Evolutionary conservation across 2,888 invertebrate species (phyloP), one percentile per base, ranked within the genome.

Genomic region (Chrysolina oricalcia): DNA sequence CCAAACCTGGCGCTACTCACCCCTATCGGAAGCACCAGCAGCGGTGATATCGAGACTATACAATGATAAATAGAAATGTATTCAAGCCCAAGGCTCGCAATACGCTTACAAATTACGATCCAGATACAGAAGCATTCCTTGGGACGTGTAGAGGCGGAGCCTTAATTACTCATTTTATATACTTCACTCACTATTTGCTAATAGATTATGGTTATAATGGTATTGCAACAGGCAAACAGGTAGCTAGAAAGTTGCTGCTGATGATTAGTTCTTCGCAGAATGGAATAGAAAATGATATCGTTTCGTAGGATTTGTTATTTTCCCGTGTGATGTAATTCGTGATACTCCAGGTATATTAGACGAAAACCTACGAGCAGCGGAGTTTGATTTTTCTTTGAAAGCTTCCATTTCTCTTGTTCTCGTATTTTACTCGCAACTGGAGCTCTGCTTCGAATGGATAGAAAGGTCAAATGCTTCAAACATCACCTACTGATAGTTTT

Each of bases 161-260:
- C 87, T 85, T 88, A 88, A 88, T 88, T 87, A 88, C 86, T 87
- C 87, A 88, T 86, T 87, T 87, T 85, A 86, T 83, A 81, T 86
- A 84, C 86, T 86, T 85, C 86, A 84, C 84, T 86, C 83, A 84
- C 85, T 86, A 87, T 87, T 87, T 86, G 87, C 85, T 87, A 87
- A 87, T 86, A 87, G 86, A 86, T 86, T 84, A 81, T 80, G 72
- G 78, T 76, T 53, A 76, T 78, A 62, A 71, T 75, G 69, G 71
- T 62, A 81, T 69, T 69, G 69, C 69, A 56, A 69, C 69, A 69
- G 69, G 19, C 56, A 11, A 59, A 69, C 69, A 69, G 69, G 48
- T 69, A 48, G 53, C 46, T 46, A 69, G 59, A 59, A 59, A 59
- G 23, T 53, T 11, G 21, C 53, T 53, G 53, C 13, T 23, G 53